Conservation (phyloP, 35 echinoderm and acorn worm species). For the Hemicentrotus pulcherrimus region DNA sequence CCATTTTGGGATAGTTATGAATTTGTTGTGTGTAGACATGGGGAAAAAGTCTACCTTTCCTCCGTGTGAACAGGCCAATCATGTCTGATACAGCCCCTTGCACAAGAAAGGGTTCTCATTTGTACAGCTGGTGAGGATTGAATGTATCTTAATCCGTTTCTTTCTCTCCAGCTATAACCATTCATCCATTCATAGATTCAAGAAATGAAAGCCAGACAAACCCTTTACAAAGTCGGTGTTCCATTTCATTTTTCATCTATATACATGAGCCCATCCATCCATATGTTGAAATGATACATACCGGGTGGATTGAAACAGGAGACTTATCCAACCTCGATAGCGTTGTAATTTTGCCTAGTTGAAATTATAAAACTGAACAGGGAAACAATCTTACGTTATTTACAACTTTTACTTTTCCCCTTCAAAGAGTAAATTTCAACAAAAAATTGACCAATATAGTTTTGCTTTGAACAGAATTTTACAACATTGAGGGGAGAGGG, state of each 20-base stretch:
- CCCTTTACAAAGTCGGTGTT: neutral
- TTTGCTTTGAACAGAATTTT: no score
- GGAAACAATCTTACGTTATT: no score
- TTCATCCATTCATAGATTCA: neutral
- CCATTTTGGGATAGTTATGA: no score
- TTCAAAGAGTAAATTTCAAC: no score
- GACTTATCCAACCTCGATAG: neutral
- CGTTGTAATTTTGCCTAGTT: neutral
- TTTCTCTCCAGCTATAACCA: neutral
- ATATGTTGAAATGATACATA: neutral
- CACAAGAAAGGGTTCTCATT: neutral
- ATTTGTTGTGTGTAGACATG: no score
- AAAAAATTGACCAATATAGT: no score
- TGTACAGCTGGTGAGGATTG: neutral
- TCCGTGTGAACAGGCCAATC: neutral
- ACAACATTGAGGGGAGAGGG: no score
- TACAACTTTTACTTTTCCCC: no score
- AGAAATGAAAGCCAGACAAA: neutral
- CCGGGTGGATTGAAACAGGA: neutral
- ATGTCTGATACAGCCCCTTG: neutral
- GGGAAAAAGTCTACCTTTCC: no score
- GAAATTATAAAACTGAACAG: no score
- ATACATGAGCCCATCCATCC: neutral
- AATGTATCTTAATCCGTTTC: neutral
- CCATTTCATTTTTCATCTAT: neutral